Conservation (phyloP, 2,888 invertebrate species). For the Asteroscopus sphinx region DNA sequence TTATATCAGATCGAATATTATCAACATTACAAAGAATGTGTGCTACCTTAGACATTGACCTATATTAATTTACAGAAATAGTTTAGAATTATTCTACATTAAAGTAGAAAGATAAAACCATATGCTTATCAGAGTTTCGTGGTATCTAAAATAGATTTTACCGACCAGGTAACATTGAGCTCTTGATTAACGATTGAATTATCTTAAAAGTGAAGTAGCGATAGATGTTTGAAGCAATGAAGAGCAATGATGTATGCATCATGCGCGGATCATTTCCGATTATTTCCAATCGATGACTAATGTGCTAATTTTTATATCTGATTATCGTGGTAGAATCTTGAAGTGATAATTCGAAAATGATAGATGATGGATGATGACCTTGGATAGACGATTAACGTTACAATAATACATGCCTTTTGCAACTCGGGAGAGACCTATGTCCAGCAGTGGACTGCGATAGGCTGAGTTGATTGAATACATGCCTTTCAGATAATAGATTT, state of each 20-base stretch:
- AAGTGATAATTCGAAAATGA: conserved; percentile 33
- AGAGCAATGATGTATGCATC: conserved; percentile 1
- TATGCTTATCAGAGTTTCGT: conserved; percentile 33
- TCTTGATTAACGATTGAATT: conserved; percentile 28
- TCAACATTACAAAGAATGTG: background rate
- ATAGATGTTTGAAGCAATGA: conserved; percentile 3
- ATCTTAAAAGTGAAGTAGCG: conserved; percentile 18
- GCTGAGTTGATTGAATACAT: too few species aligned
- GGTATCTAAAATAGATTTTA: conserved; percentile 30
- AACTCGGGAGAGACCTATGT: too few species aligned
- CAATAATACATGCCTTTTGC: too few species aligned
- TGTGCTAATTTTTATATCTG: conserved; percentile 28
- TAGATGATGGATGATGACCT: conserved; percentile 30
- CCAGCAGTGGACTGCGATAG: too few species aligned
- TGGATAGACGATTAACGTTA: conserved; percentile 11
- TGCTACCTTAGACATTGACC: background rate
- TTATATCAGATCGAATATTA: too few species aligned
- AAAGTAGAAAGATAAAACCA: conserved; percentile 19
- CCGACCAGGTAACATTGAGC: conserved; percentile 29
- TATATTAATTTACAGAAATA: conserved; percentile 1
- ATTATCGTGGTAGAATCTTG: conserved; percentile 8
- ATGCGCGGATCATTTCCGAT: conserved; percentile 13
- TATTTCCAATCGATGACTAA: conserved; percentile 12
- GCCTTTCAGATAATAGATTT: too few species aligned
- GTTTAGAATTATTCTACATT: background rate